Base-by-base conservation (phyloP, 2,888 invertebrate species). In the Trichopoda pennipes region DNA sequence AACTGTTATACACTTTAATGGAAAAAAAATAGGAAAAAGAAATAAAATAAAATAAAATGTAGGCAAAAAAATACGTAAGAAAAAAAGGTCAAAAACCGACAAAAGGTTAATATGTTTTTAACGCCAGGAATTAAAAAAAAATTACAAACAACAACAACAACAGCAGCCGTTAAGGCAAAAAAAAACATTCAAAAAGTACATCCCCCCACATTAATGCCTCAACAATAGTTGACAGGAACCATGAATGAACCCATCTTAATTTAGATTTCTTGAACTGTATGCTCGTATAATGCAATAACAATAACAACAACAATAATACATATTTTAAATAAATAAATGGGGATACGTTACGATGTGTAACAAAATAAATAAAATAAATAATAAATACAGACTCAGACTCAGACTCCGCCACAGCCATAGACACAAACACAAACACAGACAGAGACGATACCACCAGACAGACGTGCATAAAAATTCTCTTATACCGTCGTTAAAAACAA, bases 161-260 rank as follows among this genome's bases (percentile, higher is more conserved):
- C 64, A 63, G 56, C 49, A 64, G 28, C 23, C 64, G 42, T 60
- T 49, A 68, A 28, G 55, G 38, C 19, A 68, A 68, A n/a, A 28
- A 68, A n/a, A 28, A 68, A 60, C 47, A 70, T 77, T 77, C 19
- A 55, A 55, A 28, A 55, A 58, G 56, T 53, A 56, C 56, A 64
- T 42, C 38, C 60, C 58, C 55, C 66, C 23, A 28, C 2, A 28
- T 38, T 44, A 74, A 49, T 58, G 51, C 64, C 55, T 63, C 68
- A 68, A 66, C 53, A 47, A 64, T 58, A 60, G 19, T 49, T 16
- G 64, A 35, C 64, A 78, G 64, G 47, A 78, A 77, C 38, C 74
- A 82, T 79, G 82, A 79, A 82, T 79, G 75, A 81, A 80, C 69
- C 58, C 80, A 70, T 70, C 63, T 75, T 61, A 75, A 82, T 70